These are phyloP conservation scores for Lepidochitona cinerea DNA, from an alignment of 2,888 invertebrate genomes.

Conservation along the genomic window DNA sequence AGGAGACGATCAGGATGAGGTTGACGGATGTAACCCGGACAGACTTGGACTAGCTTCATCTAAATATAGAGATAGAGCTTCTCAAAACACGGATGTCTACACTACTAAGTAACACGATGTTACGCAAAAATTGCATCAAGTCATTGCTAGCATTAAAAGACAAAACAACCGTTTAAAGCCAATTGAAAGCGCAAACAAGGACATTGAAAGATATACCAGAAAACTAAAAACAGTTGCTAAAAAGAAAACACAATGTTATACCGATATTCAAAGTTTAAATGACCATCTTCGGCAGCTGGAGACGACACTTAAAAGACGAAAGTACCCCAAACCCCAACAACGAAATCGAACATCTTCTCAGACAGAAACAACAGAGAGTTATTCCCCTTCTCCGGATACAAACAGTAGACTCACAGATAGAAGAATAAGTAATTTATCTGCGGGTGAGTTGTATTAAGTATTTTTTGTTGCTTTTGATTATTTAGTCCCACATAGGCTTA, in stretches of 20 bases:
- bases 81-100: background rate
- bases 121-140: background rate
- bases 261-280: background rate
- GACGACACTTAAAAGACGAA: background rate
- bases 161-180: background rate
- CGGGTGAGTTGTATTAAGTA: too few species aligned
- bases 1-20: background rate
- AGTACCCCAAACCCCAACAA: background rate
- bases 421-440: too few species aligned
- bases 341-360: too few species aligned
- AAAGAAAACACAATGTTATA: background rate
- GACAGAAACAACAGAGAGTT: too few species aligned
- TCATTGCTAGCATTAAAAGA: background rate
- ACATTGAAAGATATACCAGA: background rate
- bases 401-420: too few species aligned
- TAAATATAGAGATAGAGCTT: constrained; percentile 6
- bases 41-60: constrained; percentile 1
- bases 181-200: background rate
- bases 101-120: background rate
- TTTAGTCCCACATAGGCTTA: too few species aligned
- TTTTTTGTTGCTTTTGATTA: too few species aligned
- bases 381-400: too few species aligned
- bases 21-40: background rate
- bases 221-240: background rate
- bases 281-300: background rate